phyloP scores from a whole-genome alignment of 2,888 invertebrate genomes.

The Perizoma affinitatum region DNA sequence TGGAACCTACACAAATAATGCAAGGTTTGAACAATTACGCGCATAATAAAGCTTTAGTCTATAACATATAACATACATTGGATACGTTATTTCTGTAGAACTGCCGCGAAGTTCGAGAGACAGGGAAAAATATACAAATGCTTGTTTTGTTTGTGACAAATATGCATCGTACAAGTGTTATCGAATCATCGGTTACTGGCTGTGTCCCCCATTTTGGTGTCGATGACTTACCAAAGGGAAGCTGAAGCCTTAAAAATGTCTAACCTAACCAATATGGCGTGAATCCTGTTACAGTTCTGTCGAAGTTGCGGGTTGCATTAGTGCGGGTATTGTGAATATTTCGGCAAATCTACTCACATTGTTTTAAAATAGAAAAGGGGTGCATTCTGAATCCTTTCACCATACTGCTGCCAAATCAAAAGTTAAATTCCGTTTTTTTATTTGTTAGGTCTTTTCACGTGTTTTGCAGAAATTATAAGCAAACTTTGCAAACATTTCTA shows the following conservation, averaged over 20 bases:
- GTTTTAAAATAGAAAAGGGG: neutral
- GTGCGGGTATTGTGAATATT: slow-evolving; percentile 12
- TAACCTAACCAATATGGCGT: slow-evolving; percentile 56
- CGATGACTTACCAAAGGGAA: slow-evolving; percentile 77
- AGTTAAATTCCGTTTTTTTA: no score
- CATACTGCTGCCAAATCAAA: neutral
- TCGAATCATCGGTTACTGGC: slow-evolving; percentile 44
- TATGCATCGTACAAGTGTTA: slow-evolving; percentile 38
- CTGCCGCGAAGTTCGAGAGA: no score
- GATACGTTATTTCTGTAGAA: no score
- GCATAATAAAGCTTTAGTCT: no score
- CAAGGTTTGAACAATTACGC: no score
- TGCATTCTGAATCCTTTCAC: neutral
- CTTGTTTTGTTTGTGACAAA: neutral
- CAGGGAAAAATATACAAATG: no score
- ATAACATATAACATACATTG: no score
- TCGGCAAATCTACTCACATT: neutral
- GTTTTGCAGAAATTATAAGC: no score
- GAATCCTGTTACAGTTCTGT: slow-evolving; percentile 70
- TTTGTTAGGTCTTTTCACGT: neutral
- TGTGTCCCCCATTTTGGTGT: slow-evolving; percentile 64
- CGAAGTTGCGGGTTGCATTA: slow-evolving; percentile 41
- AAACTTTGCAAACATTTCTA: neutral
- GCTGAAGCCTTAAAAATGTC: slow-evolving; percentile 75
- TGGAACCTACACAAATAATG: neutral